A percentile compares a stretch with the other conserved stretches of the same genome.
These are phyloP conservation scores for Anthophora plumipes DNA, from an alignment of 2,888 invertebrate species.

Conservation along the genomic window DNA sequence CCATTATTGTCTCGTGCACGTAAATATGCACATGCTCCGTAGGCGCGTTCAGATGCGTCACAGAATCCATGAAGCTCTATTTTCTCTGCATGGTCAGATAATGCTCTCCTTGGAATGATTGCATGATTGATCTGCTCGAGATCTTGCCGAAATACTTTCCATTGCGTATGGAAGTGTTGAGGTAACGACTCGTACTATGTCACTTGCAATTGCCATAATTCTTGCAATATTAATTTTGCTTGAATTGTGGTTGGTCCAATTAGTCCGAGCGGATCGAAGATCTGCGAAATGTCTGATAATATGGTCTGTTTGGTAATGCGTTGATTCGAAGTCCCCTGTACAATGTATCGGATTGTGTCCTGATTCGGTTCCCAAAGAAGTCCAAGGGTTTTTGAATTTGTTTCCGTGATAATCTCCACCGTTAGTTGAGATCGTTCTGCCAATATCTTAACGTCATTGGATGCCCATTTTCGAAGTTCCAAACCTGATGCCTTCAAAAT, in stretches of 20 bases:
- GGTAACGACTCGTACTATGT: conserved; percentile 24
- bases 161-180: not conserved
- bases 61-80: too few species aligned
- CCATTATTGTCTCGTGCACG: too few species aligned
- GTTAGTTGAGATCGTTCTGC: not conserved
- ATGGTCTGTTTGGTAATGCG: not conserved
- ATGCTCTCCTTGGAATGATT: not conserved
- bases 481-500: too few species aligned
- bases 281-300: not conserved
- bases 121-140: not conserved
- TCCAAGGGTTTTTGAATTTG: not conserved
- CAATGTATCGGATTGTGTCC: too few species aligned
- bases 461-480: conserved; percentile 11
- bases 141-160: not conserved
- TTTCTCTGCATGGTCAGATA: too few species aligned
- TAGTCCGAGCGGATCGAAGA: conserved; percentile 38
- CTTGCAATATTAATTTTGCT: conserved; percentile 18
- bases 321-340: not conserved
- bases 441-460: conserved; percentile 2
- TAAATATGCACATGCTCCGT: too few species aligned
- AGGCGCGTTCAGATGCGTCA: too few species aligned
- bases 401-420: not conserved
- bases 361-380: not conserved
- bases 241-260: conserved; percentile 12
- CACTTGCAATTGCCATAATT: conserved; percentile 5